Base-by-base conservation (phyloP, 2,888 invertebrate species). In the Colostygia pectinataria region DNA sequence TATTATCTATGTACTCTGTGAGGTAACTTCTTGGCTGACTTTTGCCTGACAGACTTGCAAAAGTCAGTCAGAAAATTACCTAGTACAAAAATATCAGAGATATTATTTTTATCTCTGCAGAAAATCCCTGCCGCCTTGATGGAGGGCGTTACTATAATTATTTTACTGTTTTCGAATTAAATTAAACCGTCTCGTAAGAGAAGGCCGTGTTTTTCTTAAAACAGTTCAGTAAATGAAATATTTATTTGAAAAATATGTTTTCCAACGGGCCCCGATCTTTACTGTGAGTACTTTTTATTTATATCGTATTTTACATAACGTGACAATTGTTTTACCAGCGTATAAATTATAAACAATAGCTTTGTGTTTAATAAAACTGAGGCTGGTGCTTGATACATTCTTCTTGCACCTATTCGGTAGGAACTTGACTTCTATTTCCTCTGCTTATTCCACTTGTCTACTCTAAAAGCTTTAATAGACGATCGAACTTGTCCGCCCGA, bases 291-390 rank as follows among this genome's bases (percentile, higher is more conserved):
- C 63, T 61, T 68, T 75, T 74, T 59, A 70, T 80, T 82, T 83
- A 85, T 83, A 85, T 86, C 61, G 77, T 79, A 80, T 83, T 88
- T 87, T 90, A 90, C 81, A 84, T 89, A 90, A 89, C 87, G 69
- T 82, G 85, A 83, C 85, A 86, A 83, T 82, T 88, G 83, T 79
- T 77, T 83, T 83, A 75, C 69, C 69, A 71, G 64, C 59, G 55
- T 60, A 77, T 78, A 13, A n/a, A 24, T n/a, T n/a, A n/a, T n/a
- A n/a, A n/a, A n/a, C n/a, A 18, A 10, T 33, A 12, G 8, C 12
- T 42, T 32, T 25, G 15, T 12, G 36, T 27, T n/a, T n/a, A n/a
- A n/a, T n/a, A n/a, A n/a, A n/a, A n/a, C n/a, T n/a, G n/a, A n/a
- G n/a, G n/a, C n/a, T n/a, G n/a, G n/a, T n/a, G n/a, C n/a, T n/a